phyloP scores from a whole-genome alignment of 2,113 vertebrate genomes.

The Tinamus guttatus region DNA sequence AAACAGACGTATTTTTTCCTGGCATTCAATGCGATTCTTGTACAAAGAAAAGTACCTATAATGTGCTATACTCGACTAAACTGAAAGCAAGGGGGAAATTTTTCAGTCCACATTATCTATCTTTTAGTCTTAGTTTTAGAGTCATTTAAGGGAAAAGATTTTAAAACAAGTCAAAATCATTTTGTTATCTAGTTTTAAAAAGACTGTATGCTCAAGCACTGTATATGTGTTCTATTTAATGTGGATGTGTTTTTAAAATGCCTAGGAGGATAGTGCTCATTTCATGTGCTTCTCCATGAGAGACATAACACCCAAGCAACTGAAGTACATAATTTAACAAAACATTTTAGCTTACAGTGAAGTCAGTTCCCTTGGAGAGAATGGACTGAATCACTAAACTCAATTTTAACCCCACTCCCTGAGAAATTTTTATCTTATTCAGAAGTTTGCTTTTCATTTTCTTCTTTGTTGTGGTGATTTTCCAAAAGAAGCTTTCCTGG shows the following conservation, averaged over 20 bases:
- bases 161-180: slow-evolving; percentile 74
- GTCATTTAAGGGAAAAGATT: slow-evolving; percentile 68
- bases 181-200: slow-evolving; percentile 68
- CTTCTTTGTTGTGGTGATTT: slow-evolving; percentile 22
- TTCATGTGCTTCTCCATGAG: slow-evolving; percentile 66
- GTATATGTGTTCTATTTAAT: slow-evolving; percentile 69
- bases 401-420: slow-evolving; percentile 52
- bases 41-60: slow-evolving; percentile 63
- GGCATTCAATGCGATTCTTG: slow-evolving; percentile 64
- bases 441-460: slow-evolving; percentile 33
- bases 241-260: slow-evolving; percentile 69
- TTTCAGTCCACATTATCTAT: slow-evolving; percentile 64
- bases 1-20: slow-evolving; percentile 49
- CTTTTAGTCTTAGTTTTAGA: slow-evolving; percentile 66
- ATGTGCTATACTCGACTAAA: slow-evolving; percentile 39
- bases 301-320: slow-evolving; percentile 64
- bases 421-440: slow-evolving; percentile 36
- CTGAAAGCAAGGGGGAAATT: slow-evolving; percentile 47
- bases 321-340: slow-evolving; percentile 71
- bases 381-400: slow-evolving; percentile 53
- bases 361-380: slow-evolving; percentile 58
- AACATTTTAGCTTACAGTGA: slow-evolving; percentile 69
- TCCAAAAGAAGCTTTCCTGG: slow-evolving; percentile 27
- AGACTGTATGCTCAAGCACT: slow-evolving; percentile 36
- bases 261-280: slow-evolving; percentile 65